phyloP scores from a whole-genome alignment of 2,888 invertebrate species.

The Polydesmus complanatus region DNA sequence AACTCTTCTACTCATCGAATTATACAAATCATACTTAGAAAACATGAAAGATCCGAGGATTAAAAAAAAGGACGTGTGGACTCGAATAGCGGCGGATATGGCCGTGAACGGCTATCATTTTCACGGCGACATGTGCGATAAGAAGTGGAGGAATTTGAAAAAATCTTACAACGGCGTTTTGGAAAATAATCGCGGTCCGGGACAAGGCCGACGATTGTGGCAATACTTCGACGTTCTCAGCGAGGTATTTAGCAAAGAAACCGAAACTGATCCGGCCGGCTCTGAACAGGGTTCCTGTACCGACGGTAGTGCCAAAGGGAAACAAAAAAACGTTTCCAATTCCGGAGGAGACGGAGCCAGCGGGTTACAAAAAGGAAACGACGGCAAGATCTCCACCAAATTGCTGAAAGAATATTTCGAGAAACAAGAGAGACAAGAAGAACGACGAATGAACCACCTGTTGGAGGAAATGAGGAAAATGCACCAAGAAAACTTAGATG shows the following conservation, averaged over 20 bases:
- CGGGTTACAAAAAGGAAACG: not conserved
- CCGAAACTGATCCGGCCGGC: not conserved
- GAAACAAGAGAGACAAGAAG: constrained; percentile 6
- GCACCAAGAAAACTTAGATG: constrained; percentile 10
- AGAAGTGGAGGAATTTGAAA: constrained; percentile 12
- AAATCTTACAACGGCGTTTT: constrained; percentile 7
- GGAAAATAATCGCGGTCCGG: constrained; percentile 7
- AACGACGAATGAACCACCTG: constrained; percentile 4
- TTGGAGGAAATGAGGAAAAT: constrained; percentile 8
- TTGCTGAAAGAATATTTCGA: constrained; percentile 6
- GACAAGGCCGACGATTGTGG: constrained; percentile 8
- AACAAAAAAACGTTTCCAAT: not conserved
- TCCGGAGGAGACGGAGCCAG: not conserved
- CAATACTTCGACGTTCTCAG: constrained; percentile 6
- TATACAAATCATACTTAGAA: constrained; percentile 7
- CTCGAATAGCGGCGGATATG: constrained; percentile 9
- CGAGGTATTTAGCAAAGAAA: constrained; percentile 5
- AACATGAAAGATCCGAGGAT: constrained; percentile 10
- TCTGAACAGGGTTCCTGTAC: not conserved
- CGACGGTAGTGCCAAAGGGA: not conserved
- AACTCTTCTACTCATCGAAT: constrained; percentile 7
- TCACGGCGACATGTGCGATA: constrained; percentile 10
- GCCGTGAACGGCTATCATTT: constrained; percentile 5
- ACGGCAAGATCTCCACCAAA: constrained; percentile 10
- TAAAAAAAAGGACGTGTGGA: constrained; percentile 12